Base-by-base conservation (phyloP, 2,888 invertebrate genomes). In the Julus scandinavius region DNA sequence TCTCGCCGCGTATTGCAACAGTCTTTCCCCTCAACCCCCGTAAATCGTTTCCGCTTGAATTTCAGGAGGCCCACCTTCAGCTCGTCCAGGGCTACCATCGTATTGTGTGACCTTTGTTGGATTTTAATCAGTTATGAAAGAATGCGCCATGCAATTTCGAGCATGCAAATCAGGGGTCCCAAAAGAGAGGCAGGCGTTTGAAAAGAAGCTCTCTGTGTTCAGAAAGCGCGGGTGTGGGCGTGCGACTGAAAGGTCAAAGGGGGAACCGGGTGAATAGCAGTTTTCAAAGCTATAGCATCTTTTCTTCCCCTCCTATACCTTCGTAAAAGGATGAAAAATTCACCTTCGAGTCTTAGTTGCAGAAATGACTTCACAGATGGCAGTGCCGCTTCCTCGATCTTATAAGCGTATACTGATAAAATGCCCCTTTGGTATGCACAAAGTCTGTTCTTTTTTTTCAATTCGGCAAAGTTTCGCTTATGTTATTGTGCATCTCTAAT, bases 41-140 rank as follows among this genome's bases (percentile, higher is more conserved):
- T n/a, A 63, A 63, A 63, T 3, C n/a, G 17, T 63, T 63, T 63
- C 58, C 58, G 58, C 58, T 63, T 63, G 58, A 63, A 63, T 63
- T 63, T 63, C 58, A 63, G 58, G n/a, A n/a, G 58, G 58, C 58
- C 58, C 58, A 63, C 58, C 58, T 63, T 63, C 58, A 63, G 58
- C 58, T 63, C 58, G 58, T 63, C 58, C 58, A 6, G 45, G n/a
- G 58, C 58, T 63, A 63, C 58, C 58, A 63, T 63, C 58, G 58
- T n/a, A 63, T 63, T 63, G 58, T 63, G 58, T 63, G 58, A 63
- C 58, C 58, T 63, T 63, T 63, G 58, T 63, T 63, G 58, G 58
- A 63, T 63, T 63, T 63, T 63, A 63, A 63, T 63, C 58, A 63
- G 58, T 63, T 63, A 63, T 63, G 58, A 63, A 63, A 63, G 58